Conservation (phyloP, 2,113 vertebrate genomes). For the Phrynocephalus versicolor region DNA sequence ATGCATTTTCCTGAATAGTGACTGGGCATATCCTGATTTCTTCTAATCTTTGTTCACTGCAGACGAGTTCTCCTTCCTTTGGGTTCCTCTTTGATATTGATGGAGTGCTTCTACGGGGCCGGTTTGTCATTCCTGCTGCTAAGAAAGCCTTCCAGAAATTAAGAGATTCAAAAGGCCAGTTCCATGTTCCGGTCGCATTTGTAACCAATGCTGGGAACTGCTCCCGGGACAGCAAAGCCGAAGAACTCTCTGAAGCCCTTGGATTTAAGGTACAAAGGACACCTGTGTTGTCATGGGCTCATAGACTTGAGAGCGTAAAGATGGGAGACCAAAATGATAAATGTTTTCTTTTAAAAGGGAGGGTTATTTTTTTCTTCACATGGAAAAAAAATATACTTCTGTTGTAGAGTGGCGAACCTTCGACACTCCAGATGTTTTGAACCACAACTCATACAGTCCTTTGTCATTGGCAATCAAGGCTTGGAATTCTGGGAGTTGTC, state of each 20-base stretch:
- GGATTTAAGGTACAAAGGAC: slow-evolving; percentile 82
- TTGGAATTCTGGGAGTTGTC: no score
- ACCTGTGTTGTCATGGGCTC: not conserved
- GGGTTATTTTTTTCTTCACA: no score
- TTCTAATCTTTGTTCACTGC: slow-evolving; percentile 34
- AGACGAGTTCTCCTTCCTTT: slow-evolving; percentile 77
- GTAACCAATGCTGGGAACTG: slow-evolving; percentile 95
- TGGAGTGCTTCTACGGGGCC: slow-evolving; percentile 91
- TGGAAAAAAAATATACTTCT: no score
- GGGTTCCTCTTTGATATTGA: slow-evolving; percentile 95
- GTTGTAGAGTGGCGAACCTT: no score
- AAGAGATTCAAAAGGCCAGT: slow-evolving; percentile 77
- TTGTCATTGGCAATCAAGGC: no score
- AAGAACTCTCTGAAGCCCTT: slow-evolving; percentile 83
- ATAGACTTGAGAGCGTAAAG: not conserved
- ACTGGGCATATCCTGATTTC: not conserved
- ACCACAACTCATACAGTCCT: no score
- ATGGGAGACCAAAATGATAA: no score
- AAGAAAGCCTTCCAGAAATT: slow-evolving; percentile 85
- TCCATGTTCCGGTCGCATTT: slow-evolving; percentile 92
- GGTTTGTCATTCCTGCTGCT: slow-evolving; percentile 85
- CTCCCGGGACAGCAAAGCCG: slow-evolving; percentile 83
- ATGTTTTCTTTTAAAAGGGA: no score
- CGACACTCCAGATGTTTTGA: no score
- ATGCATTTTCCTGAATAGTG: not conserved